Conservation (phyloP, 2,888 invertebrate species). For the Brachyptera putata region DNA sequence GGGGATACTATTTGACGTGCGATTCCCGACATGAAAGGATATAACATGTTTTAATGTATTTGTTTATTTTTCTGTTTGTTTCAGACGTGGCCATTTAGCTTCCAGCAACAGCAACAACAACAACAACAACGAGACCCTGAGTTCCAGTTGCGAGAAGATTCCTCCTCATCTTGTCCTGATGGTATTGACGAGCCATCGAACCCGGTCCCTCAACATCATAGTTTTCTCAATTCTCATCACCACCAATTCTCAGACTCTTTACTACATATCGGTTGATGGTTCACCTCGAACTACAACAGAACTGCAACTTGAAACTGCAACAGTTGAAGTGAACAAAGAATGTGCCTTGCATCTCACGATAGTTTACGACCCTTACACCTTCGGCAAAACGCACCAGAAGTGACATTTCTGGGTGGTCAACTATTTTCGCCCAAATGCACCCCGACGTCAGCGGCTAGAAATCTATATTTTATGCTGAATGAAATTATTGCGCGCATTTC, state of each 20-base stretch:
- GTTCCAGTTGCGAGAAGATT: not conserved
- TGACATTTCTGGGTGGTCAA: no score
- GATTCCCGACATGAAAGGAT: no score
- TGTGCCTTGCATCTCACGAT: no score
- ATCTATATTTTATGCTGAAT: no score
- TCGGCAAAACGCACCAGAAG: no score
- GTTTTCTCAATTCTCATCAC: constrained; percentile 20
- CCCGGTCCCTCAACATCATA: constrained; percentile 19
- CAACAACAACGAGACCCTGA: not conserved
- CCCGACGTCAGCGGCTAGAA: no score
- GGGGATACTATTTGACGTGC: no score
- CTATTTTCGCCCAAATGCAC: no score
- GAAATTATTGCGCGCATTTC: no score
- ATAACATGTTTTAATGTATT: no score
- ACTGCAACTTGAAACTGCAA: not conserved
- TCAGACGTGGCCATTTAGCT: constrained; percentile 80
- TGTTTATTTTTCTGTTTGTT: not conserved
- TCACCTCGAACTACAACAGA: not conserved
- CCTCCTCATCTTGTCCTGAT: constrained; percentile 13
- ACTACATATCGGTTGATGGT: constrained; percentile 21
- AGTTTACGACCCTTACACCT: no score
- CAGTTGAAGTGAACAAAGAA: not conserved
- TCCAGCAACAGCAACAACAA: constrained; percentile 52
- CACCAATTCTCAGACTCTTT: constrained; percentile 27
- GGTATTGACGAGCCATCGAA: constrained; percentile 24